These are phyloP conservation scores for Chesias legatella DNA, from an alignment of 2,888 invertebrate species.

Conservation along the genomic window DNA sequence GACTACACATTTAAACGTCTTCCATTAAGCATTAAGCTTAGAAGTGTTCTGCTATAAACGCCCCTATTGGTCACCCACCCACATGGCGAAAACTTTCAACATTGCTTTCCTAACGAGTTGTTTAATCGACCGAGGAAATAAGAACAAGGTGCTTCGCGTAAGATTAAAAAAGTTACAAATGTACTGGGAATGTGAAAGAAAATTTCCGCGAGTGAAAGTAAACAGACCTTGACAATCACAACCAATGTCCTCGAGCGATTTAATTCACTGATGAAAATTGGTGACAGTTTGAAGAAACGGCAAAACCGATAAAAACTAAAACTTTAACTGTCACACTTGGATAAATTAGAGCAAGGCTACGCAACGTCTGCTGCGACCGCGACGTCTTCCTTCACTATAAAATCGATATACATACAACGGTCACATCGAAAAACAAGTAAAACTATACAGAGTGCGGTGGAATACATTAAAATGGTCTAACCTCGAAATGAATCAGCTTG, in stretches of 20 bases:
- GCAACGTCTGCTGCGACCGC: slow-evolving; percentile 51
- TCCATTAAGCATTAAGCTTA: no score
- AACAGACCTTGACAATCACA: slow-evolving; percentile 3
- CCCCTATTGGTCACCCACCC: no score
- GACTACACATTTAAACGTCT: no score
- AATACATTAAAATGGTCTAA: slow-evolving; percentile 26
- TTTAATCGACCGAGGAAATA: no score
- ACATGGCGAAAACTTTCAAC: no score
- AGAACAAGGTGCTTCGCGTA: no score
- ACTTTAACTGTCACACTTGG: slow-evolving; percentile 27
- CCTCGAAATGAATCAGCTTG: slow-evolving; percentile 71
- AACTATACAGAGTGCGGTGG: slow-evolving; percentile 26
- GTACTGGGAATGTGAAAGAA: no score
- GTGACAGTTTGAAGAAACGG: no score
- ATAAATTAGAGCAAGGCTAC: slow-evolving; percentile 70
- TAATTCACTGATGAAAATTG: slow-evolving; percentile 22
- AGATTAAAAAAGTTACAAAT: no score
- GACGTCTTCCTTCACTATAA: slow-evolving; percentile 59
- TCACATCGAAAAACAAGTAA: slow-evolving; percentile 41
- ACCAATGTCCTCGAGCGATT: background rate
- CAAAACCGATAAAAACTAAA: slow-evolving; percentile 8
- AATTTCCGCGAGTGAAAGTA: no score
- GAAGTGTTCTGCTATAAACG: no score
- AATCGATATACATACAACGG: slow-evolving; percentile 64
- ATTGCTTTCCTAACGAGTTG: no score